Conservation (phyloP, 2,113 vertebrate genomes). For the Periophthalmus modestus region DNA sequence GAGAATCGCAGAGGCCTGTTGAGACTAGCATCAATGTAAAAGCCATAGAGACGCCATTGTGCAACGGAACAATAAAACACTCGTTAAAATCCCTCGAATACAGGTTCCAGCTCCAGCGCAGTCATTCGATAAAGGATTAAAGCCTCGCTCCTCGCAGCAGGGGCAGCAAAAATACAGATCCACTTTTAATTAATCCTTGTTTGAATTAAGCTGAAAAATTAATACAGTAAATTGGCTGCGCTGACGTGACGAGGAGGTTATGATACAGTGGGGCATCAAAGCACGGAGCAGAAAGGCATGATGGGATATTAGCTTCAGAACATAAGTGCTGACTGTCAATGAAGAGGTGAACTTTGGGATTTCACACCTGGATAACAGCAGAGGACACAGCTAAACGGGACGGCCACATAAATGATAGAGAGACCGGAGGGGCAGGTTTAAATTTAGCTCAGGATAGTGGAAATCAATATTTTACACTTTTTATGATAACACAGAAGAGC, state of each 20-base stretch:
- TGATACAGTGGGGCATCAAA: conserved; percentile 43
- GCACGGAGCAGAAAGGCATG: conserved; percentile 12
- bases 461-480: conserved; percentile 15
- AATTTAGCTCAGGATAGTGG: not conserved
- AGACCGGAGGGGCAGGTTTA: not conserved
- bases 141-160: conserved; percentile 24
- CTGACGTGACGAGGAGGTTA: conserved; percentile 54
- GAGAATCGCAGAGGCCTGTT: conserved; percentile 33
- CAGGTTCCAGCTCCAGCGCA: conserved; percentile 43
- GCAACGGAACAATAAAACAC: conserved; percentile 56
- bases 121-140: conserved; percentile 52
- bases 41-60: conserved; percentile 38
- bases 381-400: conserved; percentile 10
- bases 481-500: not conserved
- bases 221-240: conserved; percentile 42
- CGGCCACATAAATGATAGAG: conserved; percentile 6
- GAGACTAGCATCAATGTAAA: conserved; percentile 37
- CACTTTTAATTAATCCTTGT: conserved; percentile 71
- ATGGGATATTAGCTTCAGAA: not conserved
- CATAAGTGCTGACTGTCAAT: conserved; percentile 16
- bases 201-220: conserved; percentile 69
- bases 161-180: conserved; percentile 24
- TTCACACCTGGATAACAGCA: conserved; percentile 39
- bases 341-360: conserved; percentile 28
- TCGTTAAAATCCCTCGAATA: conserved; percentile 52